A percentile compares a stretch with the other conserved stretches of the same genome.
These are phyloP conservation scores for Galago senegalensis DNA, from an alignment of 2,797 vertebrate genomes.

Conservation along the genomic window DNA sequence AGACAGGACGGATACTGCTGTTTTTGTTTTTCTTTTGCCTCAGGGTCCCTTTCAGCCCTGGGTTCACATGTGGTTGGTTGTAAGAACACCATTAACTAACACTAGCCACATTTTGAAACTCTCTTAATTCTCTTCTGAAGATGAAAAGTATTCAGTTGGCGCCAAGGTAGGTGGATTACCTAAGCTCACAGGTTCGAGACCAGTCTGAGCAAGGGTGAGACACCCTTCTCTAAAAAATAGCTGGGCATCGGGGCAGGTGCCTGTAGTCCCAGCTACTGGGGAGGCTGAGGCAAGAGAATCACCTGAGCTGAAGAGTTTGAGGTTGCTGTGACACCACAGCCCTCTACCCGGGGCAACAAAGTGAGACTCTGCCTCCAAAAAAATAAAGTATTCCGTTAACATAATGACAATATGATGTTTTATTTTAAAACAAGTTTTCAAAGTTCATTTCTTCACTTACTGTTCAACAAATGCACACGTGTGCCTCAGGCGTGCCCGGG, in stretches of 20 bases:
- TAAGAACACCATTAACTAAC: background rate
- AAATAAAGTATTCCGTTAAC: background rate
- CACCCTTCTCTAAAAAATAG: no score
- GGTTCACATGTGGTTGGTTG: background rate
- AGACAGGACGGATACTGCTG: background rate
- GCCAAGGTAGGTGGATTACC: background rate
- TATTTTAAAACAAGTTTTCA: background rate
- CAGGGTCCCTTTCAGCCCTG: background rate
- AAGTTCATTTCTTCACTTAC: background rate
- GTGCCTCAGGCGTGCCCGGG: rapidly evolving
- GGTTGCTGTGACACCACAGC: no score
- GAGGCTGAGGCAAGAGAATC: no score
- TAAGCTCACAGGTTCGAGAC: background rate
- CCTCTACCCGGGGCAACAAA: background rate
- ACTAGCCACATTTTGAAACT: background rate
- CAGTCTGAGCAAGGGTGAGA: background rate
- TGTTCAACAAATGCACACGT: rapidly evolving
- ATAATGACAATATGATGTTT: background rate
- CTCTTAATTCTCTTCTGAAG: background rate
- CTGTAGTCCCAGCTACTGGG: no score
- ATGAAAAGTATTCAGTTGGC: background rate
- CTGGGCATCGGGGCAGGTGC: no score
- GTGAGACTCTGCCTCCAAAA: background rate
- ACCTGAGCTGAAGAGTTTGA: no score
- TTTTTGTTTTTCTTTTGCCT: background rate